A percentile compares a stretch with the other conserved stretches of the same genome.
Evolutionary conservation across 2,888 invertebrate genomes (phyloP).

Genomic region (Sminthurides aquaticus): DNA sequence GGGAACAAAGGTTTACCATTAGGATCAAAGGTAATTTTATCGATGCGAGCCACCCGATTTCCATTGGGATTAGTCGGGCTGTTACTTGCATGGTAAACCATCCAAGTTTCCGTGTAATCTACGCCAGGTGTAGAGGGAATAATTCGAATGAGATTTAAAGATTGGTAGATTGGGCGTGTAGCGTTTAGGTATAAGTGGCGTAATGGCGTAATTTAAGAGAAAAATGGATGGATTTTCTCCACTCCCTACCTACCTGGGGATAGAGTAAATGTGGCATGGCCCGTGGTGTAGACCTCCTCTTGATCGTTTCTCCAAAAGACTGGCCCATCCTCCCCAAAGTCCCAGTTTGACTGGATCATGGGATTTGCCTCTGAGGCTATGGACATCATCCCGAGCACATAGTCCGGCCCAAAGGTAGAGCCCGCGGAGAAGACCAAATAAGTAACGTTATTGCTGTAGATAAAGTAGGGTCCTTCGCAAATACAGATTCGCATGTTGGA

Average conservation of each 20-base stretch:
- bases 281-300: conserved; percentile 27
- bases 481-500: conserved; percentile 5
- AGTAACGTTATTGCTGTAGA: conserved; percentile 25
- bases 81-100: conserved; percentile 29
- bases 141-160: not conserved
- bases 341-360: conserved; percentile 24
- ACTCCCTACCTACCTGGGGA: conserved; percentile 21
- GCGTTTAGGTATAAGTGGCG: not conserved
- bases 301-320: conserved; percentile 31
- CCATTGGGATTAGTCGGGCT: conserved; percentile 11
- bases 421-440: conserved; percentile 29
- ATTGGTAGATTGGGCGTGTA: not conserved
- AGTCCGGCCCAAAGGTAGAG: conserved; percentile 26
- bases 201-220: not conserved
- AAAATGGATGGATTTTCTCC: not conserved
- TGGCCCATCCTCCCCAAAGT: conserved; percentile 8
- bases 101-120: conserved; percentile 29
- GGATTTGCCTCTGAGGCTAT: conserved; percentile 23
- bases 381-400: conserved; percentile 27
- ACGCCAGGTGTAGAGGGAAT: not conserved
- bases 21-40: conserved; percentile 26
- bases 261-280: conserved; percentile 28
- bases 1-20: conserved; percentile 27
- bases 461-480: conserved; percentile 28
- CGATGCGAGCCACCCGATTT: conserved; percentile 23